phyloP scores from a whole-genome alignment of 2,888 invertebrate genomes.

The Athrips mouffetella region DNA sequence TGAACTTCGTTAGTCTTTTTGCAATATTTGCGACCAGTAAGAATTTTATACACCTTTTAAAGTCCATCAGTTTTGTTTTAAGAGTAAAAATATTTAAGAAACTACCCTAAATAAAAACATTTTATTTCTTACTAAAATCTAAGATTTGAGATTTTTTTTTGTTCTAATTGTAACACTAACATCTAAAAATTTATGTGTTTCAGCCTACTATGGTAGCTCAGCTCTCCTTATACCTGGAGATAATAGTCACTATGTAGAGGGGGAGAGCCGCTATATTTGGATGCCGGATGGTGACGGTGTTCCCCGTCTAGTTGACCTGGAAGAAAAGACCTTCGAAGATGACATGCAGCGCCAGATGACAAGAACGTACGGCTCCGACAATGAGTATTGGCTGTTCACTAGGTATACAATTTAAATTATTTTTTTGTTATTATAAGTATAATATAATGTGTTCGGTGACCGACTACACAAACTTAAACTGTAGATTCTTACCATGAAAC shows the following conservation, averaged over 20 bases:
- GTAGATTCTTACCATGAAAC: too few relatives aligned
- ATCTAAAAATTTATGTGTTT: too few relatives aligned
- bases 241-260: constrained; percentile 65
- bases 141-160: too few relatives aligned
- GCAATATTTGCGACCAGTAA: too few relatives aligned
- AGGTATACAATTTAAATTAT: constrained; percentile 33
- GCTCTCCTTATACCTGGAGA: constrained; percentile 56
- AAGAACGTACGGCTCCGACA: constrained; percentile 57
- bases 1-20: too few relatives aligned
- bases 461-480: neutral
- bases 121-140: too few relatives aligned
- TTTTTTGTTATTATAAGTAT: neutral
- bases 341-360: constrained; percentile 17
- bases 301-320: constrained; percentile 53
- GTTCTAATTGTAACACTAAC: too few relatives aligned
- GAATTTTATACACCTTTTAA: too few relatives aligned
- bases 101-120: too few relatives aligned
- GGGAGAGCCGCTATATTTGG: constrained; percentile 63
- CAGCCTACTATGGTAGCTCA: constrained; percentile 47
- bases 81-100: too few relatives aligned
- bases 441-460: neutral
- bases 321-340: constrained; percentile 37
- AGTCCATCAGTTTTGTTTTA: too few relatives aligned
- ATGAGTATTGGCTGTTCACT: constrained; percentile 55
- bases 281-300: constrained; percentile 58